Percentiles rank a stretch among this genome's conserved stretches.
These are phyloP conservation scores for Drosophila siamana DNA, from an alignment of 2,888 invertebrate genomes.

Conservation along the genomic window DNA sequence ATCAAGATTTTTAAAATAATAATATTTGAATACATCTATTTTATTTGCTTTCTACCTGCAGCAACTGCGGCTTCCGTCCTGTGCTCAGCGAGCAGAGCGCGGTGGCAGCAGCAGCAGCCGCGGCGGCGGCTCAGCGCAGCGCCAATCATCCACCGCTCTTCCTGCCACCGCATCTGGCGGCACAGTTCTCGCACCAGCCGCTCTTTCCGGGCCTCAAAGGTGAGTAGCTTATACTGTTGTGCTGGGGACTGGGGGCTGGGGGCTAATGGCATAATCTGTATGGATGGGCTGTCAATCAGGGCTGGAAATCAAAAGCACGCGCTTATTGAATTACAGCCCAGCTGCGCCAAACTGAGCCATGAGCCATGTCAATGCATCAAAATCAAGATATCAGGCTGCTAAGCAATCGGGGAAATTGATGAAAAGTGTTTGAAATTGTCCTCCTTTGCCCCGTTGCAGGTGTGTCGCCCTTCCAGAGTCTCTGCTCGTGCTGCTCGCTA, in stretches of 20 bases:
- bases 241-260: too few species aligned
- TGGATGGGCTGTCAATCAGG: constrained; percentile 75
- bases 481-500: constrained; percentile 93
- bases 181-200: constrained; percentile 93
- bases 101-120: constrained; percentile 73
- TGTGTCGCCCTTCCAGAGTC: constrained; percentile 89
- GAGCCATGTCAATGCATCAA: constrained; percentile 32
- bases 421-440: constrained; percentile 10
- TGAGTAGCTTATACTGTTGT: too few species aligned
- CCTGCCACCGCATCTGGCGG: constrained; percentile 92
- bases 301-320: constrained; percentile 53
- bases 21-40: background rate
- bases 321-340: constrained; percentile 62
- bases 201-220: constrained; percentile 93
- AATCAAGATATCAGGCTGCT: constrained; percentile 18
- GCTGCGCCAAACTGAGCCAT: constrained; percentile 36
- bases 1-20: too few species aligned
- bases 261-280: constrained; percentile 45
- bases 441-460: constrained; percentile 52
- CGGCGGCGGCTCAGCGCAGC: constrained; percentile 85
- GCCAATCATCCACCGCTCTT: constrained; percentile 91
- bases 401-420: constrained; percentile 32
- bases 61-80: constrained; percentile 87
- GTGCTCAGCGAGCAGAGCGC: constrained; percentile 86
- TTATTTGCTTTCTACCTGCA: constrained; percentile 82